phyloP scores from a whole-genome alignment of 1,140 invertebrate genomes.

The Ceratosolen fusciceps region DNA sequence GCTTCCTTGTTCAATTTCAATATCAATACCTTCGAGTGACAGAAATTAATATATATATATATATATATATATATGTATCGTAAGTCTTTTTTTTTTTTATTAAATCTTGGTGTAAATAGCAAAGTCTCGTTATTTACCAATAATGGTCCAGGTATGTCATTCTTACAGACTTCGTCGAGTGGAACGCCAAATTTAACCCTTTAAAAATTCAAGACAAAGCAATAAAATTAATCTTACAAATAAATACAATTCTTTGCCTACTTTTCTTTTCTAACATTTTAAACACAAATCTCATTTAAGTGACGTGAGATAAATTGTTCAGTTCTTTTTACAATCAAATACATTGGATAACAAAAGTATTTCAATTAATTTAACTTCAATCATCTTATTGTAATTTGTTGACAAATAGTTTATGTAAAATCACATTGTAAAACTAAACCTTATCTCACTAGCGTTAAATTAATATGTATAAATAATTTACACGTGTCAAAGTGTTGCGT shows the following conservation, averaged over 20 bases:
- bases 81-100: no score
- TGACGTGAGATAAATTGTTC: no score
- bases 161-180: slow-evolving; percentile 91
- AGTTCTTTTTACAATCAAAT: no score
- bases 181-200: slow-evolving; percentile 93
- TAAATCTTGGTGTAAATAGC: no score
- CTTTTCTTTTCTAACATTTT: no score
- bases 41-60: background rate
- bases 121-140: slow-evolving; percentile 74
- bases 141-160: slow-evolving; percentile 91
- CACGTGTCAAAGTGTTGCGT: no score
- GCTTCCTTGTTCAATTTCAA: slow-evolving; percentile 96
- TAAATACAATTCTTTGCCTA: no score
- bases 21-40: slow-evolving; percentile 81
- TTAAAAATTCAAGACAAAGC: background rate
- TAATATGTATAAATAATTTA: background rate
- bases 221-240: background rate
- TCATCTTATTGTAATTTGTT: no score
- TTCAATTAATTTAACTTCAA: no score
- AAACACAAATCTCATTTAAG: no score
- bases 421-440: background rate
- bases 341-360: no score
- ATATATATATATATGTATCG: no score
- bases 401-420: background rate
- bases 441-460: background rate